phyloP scores from a whole-genome alignment of 1,140 invertebrate species.

The Drosophila novamexicana region DNA sequence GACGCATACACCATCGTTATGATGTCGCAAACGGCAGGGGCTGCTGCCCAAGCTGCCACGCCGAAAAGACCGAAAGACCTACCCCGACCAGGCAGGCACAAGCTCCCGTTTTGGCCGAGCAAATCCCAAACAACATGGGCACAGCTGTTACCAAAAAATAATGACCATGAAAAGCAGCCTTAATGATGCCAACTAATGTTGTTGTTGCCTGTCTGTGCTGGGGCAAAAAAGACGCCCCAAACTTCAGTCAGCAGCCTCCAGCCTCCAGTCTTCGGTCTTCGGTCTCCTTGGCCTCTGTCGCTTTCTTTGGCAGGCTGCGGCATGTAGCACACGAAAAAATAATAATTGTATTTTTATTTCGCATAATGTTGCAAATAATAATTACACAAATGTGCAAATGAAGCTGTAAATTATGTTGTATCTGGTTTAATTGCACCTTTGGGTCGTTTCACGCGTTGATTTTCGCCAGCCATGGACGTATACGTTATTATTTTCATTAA shows the following conservation, averaged over 20 bases:
- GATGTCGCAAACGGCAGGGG: constrained; percentile 55
- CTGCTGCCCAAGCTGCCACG: constrained; percentile 17
- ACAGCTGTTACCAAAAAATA: constrained; percentile 84
- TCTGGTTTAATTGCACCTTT: constrained; percentile 77
- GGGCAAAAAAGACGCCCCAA: constrained; percentile 12
- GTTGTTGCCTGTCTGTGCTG: constrained; percentile 47
- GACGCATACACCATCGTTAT: constrained; percentile 73
- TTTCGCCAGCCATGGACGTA: constrained; percentile 8
- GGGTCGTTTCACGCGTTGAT: constrained; percentile 52
- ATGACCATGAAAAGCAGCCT: constrained; percentile 84
- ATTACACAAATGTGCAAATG: constrained; percentile 84
- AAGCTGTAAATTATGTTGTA: constrained; percentile 84
- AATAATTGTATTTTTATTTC: constrained; percentile 84
- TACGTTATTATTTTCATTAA: constrained; percentile 27
- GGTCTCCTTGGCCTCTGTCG: not conserved
- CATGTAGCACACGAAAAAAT: constrained; percentile 68
- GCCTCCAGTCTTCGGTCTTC: not conserved
- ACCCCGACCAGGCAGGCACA: not conserved
- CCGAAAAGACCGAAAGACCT: too few species aligned
- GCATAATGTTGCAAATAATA: constrained; percentile 83
- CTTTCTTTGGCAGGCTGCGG: constrained; percentile 31
- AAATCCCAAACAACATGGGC: constrained; percentile 77
- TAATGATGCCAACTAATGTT: constrained; percentile 84
- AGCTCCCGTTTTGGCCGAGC: constrained; percentile 54
- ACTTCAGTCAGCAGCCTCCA: not conserved